These are phyloP conservation scores for Synergus itoensis DNA, from an alignment of 2,888 invertebrate genomes.

Conservation along the genomic window DNA sequence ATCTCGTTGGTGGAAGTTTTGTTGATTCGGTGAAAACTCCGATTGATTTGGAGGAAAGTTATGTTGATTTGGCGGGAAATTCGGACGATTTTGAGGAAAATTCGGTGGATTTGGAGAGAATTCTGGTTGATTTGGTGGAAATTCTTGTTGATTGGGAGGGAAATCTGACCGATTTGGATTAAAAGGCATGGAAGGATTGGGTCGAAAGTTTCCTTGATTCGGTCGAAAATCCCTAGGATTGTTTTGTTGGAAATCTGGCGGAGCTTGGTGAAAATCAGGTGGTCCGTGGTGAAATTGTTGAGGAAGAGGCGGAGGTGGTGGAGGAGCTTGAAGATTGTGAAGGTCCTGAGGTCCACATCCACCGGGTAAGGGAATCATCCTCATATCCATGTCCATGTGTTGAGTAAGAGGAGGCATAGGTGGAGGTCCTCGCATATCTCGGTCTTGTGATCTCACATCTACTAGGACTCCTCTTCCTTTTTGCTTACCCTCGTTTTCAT, in stretches of 20 bases:
- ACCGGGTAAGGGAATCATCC: conserved; percentile 70
- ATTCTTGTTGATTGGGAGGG: conserved; percentile 65
- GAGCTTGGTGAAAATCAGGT: conserved; percentile 56
- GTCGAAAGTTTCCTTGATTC: conserved; percentile 61
- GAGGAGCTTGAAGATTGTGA: conserved; percentile 51
- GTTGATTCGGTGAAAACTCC: conserved; percentile 65
- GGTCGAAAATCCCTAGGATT: conserved; percentile 61
- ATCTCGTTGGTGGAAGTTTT: conserved; percentile 60
- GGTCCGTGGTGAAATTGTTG: conserved; percentile 67
- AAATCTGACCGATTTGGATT: conserved; percentile 62
- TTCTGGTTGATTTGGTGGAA: conserved; percentile 63
- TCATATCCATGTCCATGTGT: conserved; percentile 76
- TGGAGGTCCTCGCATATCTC: conserved; percentile 68
- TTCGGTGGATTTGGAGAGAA: conserved; percentile 62
- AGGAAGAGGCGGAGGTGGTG: conserved; percentile 63
- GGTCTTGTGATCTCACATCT: conserved; percentile 72
- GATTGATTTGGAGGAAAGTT: conserved; percentile 52
- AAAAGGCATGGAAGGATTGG: conserved; percentile 56
- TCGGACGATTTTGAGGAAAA: conserved; percentile 56
- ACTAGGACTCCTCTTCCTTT: conserved; percentile 71
- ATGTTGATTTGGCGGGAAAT: conserved; percentile 64
- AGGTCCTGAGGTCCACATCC: conserved; percentile 49
- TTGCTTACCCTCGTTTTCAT: conserved; percentile 80
- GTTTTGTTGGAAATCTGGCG: conserved; percentile 54
- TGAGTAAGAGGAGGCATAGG: conserved; percentile 73